A percentile compares a stretch with the other conserved stretches of the same genome.
phyloP scores from a whole-genome alignment of 1,140 invertebrate species.

The Psilanteris sp. region DNA sequence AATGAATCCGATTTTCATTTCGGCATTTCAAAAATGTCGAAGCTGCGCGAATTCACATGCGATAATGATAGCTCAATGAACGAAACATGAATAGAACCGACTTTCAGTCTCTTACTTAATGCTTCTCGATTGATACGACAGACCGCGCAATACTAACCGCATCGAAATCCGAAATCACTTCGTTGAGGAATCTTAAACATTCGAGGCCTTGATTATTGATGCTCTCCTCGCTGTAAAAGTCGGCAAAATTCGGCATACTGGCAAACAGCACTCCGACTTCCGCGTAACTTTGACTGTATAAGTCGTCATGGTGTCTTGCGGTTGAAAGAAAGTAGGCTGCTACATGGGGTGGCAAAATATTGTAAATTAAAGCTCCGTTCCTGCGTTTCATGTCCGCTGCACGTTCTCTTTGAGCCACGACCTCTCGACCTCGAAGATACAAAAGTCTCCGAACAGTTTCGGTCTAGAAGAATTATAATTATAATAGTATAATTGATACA shows the following conservation, averaged over 20 bases:
- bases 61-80: too few species aligned
- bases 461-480: too few species aligned
- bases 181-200: slow-evolving; percentile 96
- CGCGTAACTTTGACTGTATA: slow-evolving; percentile 95
- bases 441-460: slow-evolving; percentile 88
- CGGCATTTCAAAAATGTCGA: too few species aligned
- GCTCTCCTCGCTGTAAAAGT: slow-evolving; percentile 96
- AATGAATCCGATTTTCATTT: too few species aligned
- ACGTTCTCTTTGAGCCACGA: slow-evolving; percentile 89
- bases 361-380: slow-evolving; percentile 94
- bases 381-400: slow-evolving; percentile 91
- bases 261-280: slow-evolving; percentile 96
- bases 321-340: slow-evolving; percentile 93
- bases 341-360: slow-evolving; percentile 93
- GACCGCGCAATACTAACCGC: too few species aligned
- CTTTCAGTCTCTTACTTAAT: too few species aligned
- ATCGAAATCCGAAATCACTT: slow-evolving; percentile 99
- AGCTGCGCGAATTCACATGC: too few species aligned
- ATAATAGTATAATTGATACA: too few species aligned
- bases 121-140: too few species aligned
- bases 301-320: slow-evolving; percentile 90
- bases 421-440: slow-evolving; percentile 87
- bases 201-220: slow-evolving; percentile 98
- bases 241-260: slow-evolving; percentile 96
- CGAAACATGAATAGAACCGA: too few species aligned